phyloP scores from a whole-genome alignment of 1,140 invertebrate genomes.

The Paraescarpia echinospica region DNA sequence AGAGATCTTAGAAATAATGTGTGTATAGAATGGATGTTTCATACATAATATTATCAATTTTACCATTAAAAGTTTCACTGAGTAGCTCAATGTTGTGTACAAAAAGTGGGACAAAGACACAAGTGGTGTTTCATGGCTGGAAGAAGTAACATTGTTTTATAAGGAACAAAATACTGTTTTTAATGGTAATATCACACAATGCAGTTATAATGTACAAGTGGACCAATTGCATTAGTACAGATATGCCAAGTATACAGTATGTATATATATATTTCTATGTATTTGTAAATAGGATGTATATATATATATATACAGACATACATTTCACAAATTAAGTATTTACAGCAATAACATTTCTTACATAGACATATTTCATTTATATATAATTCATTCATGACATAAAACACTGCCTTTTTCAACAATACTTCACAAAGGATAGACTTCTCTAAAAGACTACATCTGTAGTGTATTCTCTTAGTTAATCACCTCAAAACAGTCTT shows the following conservation, averaged over 20 bases:
- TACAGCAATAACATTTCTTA: neutral
- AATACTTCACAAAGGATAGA: neutral
- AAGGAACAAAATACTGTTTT: too few relatives aligned
- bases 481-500: neutral
- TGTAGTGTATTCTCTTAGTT: neutral
- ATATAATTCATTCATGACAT: neutral
- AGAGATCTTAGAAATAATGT: too few relatives aligned
- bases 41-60: neutral
- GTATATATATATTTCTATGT: neutral
- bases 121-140: too few relatives aligned
- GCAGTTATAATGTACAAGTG: too few relatives aligned
- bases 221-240: neutral
- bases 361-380: neutral
- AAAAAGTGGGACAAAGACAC: too few relatives aligned
- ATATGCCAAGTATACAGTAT: neutral
- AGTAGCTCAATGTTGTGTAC: too few relatives aligned
- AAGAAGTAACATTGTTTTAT: too few relatives aligned
- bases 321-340: neutral
- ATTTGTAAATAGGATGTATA: neutral
- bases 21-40: too few relatives aligned
- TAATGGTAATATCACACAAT: too few relatives aligned
- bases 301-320: neutral
- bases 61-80: neutral
- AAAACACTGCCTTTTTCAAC: neutral
- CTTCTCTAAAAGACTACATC: neutral